A percentile compares a stretch with the other conserved stretches of the same genome.
phyloP scores from a whole-genome alignment of 1,140 invertebrate genomes.

The Drosophila sproati region DNA sequence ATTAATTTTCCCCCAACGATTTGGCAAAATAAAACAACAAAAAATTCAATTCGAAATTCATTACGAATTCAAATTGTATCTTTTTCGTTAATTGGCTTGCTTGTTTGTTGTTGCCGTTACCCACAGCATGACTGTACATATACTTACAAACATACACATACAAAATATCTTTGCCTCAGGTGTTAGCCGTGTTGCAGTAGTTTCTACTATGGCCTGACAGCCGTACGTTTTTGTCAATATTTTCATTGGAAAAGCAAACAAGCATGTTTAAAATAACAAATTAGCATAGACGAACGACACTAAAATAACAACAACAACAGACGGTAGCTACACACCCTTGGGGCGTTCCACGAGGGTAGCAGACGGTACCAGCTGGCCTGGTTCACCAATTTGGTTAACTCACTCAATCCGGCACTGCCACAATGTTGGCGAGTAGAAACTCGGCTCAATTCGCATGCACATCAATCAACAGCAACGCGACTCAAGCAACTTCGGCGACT shows the following conservation, averaged over 20 bases:
- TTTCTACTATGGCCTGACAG: constrained; percentile 21
- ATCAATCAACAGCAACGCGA: constrained; percentile 57
- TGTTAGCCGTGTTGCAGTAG: constrained; percentile 42
- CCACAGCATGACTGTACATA: constrained; percentile 4
- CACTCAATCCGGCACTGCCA: constrained; percentile 31
- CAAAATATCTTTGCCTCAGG: constrained; percentile 60
- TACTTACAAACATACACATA: background rate
- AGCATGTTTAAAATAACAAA: constrained; percentile 83
- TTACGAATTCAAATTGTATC: constrained; percentile 76
- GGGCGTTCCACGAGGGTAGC: constrained; percentile 14
- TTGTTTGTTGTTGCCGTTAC: constrained; percentile 69
- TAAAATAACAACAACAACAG: constrained; percentile 44
- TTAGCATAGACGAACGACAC: constrained; percentile 72
- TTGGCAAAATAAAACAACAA: constrained; percentile 17
- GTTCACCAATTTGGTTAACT: constrained; percentile 32
- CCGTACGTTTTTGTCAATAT: constrained; percentile 69
- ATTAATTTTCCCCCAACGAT: constrained; percentile 11
- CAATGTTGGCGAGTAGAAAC: constrained; percentile 39
- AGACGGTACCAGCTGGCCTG: constrained; percentile 32
- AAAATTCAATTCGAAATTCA: constrained; percentile 42
- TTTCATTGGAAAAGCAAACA: constrained; percentile 71
- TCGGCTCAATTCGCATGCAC: background rate
- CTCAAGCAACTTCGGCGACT: constrained; percentile 25
- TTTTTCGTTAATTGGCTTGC: constrained; percentile 78
- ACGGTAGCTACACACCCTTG: constrained; percentile 56